Conservation (phyloP, 2,797 vertebrate species). For the Manis crassicaudata region DNA sequence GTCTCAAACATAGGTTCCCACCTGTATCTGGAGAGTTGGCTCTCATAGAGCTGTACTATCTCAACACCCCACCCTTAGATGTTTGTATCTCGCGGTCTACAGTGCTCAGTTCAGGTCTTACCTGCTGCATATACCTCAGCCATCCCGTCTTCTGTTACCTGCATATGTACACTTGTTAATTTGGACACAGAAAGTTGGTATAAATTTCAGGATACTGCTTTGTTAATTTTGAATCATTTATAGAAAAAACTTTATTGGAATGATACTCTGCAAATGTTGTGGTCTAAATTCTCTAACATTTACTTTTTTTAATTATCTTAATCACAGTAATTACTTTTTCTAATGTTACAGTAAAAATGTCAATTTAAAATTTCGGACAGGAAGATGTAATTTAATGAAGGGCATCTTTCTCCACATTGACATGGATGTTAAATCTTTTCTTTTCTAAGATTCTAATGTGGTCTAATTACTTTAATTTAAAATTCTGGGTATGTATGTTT, state of each 20-base stretch:
- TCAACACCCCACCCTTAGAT: neutral
- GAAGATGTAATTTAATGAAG: conserved; percentile 71
- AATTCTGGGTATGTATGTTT: conserved; percentile 81
- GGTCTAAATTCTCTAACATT: conserved; percentile 72
- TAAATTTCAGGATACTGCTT: conserved; percentile 53
- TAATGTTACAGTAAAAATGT: conserved; percentile 66
- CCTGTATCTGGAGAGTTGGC: neutral
- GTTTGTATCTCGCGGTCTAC: neutral
- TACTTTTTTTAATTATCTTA: conserved; percentile 66
- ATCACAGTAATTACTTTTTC: conserved; percentile 58
- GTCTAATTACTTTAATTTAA: conserved; percentile 83
- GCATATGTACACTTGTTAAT: neutral
- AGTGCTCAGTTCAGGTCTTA: too few relatives aligned
- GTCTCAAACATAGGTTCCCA: neutral
- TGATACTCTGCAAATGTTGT: conserved; percentile 64
- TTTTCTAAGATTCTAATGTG: conserved; percentile 78
- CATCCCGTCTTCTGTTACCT: neutral
- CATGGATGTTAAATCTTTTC: conserved; percentile 79
- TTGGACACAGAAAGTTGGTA: neutral
- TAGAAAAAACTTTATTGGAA: conserved; percentile 5
- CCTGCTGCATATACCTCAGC: neutral
- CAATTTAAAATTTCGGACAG: conserved; percentile 70
- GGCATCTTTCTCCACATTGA: conserved; percentile 73
- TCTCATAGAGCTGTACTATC: neutral
- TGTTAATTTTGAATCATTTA: conserved; percentile 42